Evolutionary conservation across 1,140 invertebrate species (phyloP).

Genomic region (Ridgeia piscesae): DNA sequence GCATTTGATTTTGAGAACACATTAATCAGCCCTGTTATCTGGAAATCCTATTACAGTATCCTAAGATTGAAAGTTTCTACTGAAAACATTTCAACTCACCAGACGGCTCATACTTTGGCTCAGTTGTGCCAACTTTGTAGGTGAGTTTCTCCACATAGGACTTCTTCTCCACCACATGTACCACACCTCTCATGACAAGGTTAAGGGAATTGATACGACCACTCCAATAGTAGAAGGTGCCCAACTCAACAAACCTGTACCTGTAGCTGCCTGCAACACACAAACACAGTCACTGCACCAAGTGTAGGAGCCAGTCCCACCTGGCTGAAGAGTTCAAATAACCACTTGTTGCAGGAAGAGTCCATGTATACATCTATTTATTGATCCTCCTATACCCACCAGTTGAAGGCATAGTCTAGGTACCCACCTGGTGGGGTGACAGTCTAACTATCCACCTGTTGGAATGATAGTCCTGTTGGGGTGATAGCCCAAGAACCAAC

Average conservation of each 20-base stretch:
- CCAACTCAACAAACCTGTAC: background rate
- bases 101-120: background rate
- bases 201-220: conserved; percentile 8
- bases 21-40: background rate
- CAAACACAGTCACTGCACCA: conserved; percentile 1
- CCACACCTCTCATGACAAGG: conserved; percentile 9
- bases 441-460: too few species aligned
- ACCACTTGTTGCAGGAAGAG: too few species aligned
- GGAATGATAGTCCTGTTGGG: background rate
- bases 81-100: background rate
- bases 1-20: background rate
- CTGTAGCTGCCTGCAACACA: conserved; percentile 5
- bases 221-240: conserved; percentile 19
- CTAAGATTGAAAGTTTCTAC: background rate
- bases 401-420: too few species aligned
- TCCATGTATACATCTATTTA: too few species aligned
- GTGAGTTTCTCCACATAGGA: conserved; percentile 4
- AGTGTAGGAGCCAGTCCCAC: background rate
- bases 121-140: background rate
- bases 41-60: background rate
- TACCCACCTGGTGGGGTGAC: too few species aligned
- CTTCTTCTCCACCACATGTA: background rate
- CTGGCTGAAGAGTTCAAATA: background rate
- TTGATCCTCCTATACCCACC: too few species aligned
- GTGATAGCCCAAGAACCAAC: background rate